These are phyloP conservation scores for Cinclus mexicanus DNA, from an alignment of 2,113 vertebrate genomes.

Conservation along the genomic window DNA sequence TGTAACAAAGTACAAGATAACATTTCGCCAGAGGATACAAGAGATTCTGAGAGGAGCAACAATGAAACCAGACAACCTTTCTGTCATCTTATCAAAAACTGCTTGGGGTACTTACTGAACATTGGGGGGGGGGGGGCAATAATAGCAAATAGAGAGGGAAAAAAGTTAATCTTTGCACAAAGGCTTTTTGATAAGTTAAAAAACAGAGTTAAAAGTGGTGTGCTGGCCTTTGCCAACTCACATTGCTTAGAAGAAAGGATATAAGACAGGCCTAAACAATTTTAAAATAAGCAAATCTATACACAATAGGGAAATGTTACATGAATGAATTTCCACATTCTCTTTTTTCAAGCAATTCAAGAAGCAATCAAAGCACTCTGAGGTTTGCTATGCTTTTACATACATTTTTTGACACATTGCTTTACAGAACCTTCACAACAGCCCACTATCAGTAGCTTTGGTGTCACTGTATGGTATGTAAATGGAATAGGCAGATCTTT, in stretches of 20 bases:
- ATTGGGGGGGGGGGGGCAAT: not conserved
- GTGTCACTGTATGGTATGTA: conserved; percentile 40
- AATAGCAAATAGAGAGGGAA: conserved; percentile 34
- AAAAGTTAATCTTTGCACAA: conserved; percentile 46
- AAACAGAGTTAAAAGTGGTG: not conserved
- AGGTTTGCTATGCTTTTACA: not conserved
- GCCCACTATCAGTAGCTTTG: conserved; percentile 29
- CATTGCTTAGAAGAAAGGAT: not conserved
- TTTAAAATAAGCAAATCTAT: conserved; percentile 35
- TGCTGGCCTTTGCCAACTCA: not conserved
- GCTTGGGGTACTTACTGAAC: conserved; percentile 41
- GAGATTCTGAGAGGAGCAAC: conserved; percentile 37
- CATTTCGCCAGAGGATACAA: conserved; percentile 65
- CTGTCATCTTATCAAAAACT: conserved; percentile 50
- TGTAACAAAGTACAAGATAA: conserved; percentile 61
- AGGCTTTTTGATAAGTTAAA: conserved; percentile 20
- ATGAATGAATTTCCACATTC: conserved; percentile 4
- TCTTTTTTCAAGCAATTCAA: not conserved
- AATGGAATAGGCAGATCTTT: conserved; percentile 51
- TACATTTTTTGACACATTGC: conserved; percentile 22
- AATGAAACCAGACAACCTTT: conserved; percentile 50
- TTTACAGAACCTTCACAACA: conserved; percentile 22
- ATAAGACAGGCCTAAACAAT: conserved; percentile 18
- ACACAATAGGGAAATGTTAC: not conserved
- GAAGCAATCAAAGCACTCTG: conserved; percentile 20